These are phyloP conservation scores for Rachycentron canadum DNA, from an alignment of 2,797 vertebrate genomes.

Conservation along the genomic window DNA sequence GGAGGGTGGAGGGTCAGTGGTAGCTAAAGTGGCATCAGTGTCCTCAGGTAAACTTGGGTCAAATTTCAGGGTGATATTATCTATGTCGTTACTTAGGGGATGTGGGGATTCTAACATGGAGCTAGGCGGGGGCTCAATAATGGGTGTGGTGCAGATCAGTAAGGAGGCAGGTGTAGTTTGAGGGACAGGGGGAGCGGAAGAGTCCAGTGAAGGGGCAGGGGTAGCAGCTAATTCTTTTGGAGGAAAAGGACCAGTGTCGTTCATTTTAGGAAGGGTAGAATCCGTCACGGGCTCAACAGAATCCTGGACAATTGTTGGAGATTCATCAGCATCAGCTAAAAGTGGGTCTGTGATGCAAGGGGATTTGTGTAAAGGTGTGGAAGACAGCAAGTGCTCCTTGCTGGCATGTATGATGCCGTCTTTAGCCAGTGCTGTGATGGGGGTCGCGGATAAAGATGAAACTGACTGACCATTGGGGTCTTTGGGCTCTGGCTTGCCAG, in stretches of 20 bases:
- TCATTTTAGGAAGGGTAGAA: conserved; percentile 21
- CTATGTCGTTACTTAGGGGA: conserved; percentile 35
- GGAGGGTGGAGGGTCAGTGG: conserved; percentile 38
- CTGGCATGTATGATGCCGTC: conserved; percentile 46
- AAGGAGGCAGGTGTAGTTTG: conserved; percentile 46
- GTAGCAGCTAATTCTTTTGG: conserved; percentile 18
- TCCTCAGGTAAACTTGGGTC: conserved; percentile 35
- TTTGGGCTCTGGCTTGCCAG: conserved; percentile 36
- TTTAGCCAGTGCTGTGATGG: conserved; percentile 35
- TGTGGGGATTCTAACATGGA: conserved; percentile 62
- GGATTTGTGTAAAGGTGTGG: conserved; percentile 68
- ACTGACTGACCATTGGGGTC: conserved; percentile 68
- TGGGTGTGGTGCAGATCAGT: conserved; percentile 64
- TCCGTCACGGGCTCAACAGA: conserved; percentile 17
- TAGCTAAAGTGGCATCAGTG: background rate
- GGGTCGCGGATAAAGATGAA: conserved; percentile 30
- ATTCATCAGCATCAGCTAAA: conserved; percentile 58
- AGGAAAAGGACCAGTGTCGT: conserved; percentile 35
- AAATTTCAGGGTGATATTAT: conserved; percentile 22
- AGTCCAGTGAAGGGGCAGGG: conserved; percentile 35
- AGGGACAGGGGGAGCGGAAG: conserved; percentile 22
- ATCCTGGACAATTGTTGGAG: conserved; percentile 34
- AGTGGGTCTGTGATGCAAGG: conserved; percentile 69
- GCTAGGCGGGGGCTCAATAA: conserved; percentile 62
- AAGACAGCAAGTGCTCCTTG: conserved; percentile 70